Base-by-base conservation (phyloP, 64 coral and sea anemone species). In the Catalaphyllia jardinei region DNA sequence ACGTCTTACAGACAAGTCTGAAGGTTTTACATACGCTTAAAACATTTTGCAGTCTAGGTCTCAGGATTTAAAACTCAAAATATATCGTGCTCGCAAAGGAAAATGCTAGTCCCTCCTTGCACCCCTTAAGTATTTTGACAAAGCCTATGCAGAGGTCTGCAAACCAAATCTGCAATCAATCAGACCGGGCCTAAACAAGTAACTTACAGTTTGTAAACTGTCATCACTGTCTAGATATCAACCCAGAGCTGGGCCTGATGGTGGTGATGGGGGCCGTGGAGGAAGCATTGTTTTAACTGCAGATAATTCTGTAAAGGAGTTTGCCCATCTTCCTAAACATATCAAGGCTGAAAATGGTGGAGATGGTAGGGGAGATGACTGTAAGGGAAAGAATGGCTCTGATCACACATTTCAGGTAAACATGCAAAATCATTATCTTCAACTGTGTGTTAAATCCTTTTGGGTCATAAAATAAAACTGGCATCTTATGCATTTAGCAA, bases 221-320 rank as follows among this genome's bases (percentile, higher is more conserved):
- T 39, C 31, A 0, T 72, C 4, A 71, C 29, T 88, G 0, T 62
- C n/a, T 42, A 91, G 94, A 74, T 87, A 17, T 62, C 87, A 95
- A 72, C 94, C 94, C 19, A 99, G 79, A 86, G 97, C 93, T 71
- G 97, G 97, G 7, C 97, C 97, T 59, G 97, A 99, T 95, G 97
- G 97, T 35, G 97, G 97, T 22, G 79, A 93, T 93, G 97, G 97
- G n/a, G 97, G 97, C 0, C 46, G 72, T 57, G 97, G 97, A 28
- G 97, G 97, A 9, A 95, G 79, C 64, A 59, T 99, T 38, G 33
- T 99, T 10, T 61, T 99, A 57, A 75, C 89, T 80, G 91, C 94
- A 17, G 97, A 99, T 79, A 65, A 85, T n/a, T 95, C 97, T 15
- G 49, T 95, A 17, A 95, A 93, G 39, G 90, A 99, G 77, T 78